These are phyloP conservation scores for Temnothorax ravouxi DNA, from an alignment of 2,888 invertebrate species.

Conservation along the genomic window DNA sequence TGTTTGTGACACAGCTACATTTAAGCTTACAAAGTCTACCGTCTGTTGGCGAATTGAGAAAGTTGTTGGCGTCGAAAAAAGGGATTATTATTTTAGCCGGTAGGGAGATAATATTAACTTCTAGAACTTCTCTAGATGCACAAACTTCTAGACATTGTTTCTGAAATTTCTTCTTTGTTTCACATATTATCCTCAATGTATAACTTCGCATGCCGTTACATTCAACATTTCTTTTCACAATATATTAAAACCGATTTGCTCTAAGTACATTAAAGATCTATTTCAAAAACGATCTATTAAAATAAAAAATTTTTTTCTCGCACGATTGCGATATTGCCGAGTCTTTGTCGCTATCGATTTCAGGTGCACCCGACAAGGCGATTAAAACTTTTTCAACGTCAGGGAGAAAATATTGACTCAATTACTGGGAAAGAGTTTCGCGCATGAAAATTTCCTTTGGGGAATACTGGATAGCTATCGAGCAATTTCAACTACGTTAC, in stretches of 20 bases:
- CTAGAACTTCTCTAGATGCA: not conserved
- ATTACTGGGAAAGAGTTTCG: conserved; percentile 31
- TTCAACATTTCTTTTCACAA: not conserved
- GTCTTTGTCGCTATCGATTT: conserved; percentile 37
- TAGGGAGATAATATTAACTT: conserved; percentile 6
- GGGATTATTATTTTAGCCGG: conserved; percentile 19
- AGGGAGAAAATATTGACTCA: conserved; percentile 49
- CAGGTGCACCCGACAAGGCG: conserved; percentile 28
- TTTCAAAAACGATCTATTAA: not conserved
- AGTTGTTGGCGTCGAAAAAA: conserved; percentile 15
- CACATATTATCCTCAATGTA: not conserved
- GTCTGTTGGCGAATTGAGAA: conserved; percentile 38
- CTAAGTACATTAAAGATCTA: not conserved
- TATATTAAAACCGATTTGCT: not conserved
- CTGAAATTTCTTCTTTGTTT: not conserved
- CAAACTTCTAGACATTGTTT: not conserved
- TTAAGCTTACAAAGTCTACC: conserved; percentile 21
- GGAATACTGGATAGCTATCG: conserved; percentile 21
- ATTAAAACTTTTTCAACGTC: conserved; percentile 50
- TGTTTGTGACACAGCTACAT: conserved; percentile 27
- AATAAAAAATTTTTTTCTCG: conserved; percentile 20
- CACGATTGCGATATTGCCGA: conserved; percentile 3
- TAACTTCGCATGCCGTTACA: not conserved
- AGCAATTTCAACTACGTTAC: conserved; percentile 30
- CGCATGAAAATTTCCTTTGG: conserved; percentile 25